Percentiles rank a stretch among this genome's conserved stretches.
Evolutionary conservation across 2,888 invertebrate genomes (phyloP).

Genomic region (Tipula helvola): DNA sequence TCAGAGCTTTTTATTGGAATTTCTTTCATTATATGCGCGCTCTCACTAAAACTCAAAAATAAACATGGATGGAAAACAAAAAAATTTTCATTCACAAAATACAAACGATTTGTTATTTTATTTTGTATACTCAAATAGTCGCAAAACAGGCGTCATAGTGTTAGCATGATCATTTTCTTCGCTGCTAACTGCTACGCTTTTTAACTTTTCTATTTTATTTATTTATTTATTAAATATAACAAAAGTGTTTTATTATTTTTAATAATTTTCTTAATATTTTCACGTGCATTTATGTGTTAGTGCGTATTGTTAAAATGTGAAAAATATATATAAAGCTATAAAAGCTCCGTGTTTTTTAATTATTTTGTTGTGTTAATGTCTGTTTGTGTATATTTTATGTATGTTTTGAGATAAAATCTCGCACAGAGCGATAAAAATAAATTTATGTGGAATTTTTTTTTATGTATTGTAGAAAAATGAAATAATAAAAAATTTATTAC

Average conservation of each 20-base stretch:
- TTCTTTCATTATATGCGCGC: not conserved
- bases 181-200: not conserved
- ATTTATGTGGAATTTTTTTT: not conserved
- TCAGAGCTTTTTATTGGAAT: not conserved
- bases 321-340: not conserved
- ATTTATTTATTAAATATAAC: not conserved
- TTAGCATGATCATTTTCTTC: not conserved
- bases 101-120: not conserved
- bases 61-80: not conserved
- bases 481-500: not conserved
- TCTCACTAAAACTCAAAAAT: not conserved
- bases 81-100: not conserved
- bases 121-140: not conserved
- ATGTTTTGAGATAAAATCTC: not conserved
- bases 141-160: conserved; percentile 9
- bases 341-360: not conserved
- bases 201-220: not conserved
- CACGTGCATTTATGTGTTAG: not conserved
- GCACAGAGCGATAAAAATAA: not conserved
- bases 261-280: not conserved
- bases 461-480: not conserved
- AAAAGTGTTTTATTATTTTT: not conserved
- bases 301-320: not conserved
- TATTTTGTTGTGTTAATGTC: not conserved
- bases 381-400: too few relatives aligned